Percentiles rank a stretch among this genome's conserved stretches.
phyloP scores from a whole-genome alignment of 2,113 vertebrate genomes.

The Aramus guarauna region DNA sequence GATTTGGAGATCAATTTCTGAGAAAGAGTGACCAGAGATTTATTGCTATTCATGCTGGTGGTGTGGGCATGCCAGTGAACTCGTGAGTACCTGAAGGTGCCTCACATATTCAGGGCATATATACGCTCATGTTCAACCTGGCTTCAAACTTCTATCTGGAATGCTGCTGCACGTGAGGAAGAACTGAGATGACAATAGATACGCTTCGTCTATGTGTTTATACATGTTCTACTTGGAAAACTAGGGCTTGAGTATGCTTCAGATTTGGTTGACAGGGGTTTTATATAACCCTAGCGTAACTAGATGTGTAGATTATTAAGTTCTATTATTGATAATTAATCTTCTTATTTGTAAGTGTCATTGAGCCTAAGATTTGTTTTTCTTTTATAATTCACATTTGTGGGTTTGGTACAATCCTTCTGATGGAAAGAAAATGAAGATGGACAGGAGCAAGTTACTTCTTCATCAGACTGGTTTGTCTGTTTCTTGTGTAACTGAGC shows the following conservation, averaged over 20 bases:
- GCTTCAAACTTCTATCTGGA: background rate
- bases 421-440: background rate
- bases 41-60: background rate
- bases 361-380: background rate
- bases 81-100: background rate
- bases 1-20: background rate
- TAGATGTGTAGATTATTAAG: background rate
- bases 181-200: background rate
- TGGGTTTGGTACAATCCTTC: background rate
- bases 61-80: background rate
- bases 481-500: background rate
- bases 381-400: background rate
- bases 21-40: background rate
- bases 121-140: fast-evolving
- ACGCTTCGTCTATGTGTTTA: background rate
- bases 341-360: background rate
- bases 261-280: background rate
- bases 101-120: background rate
- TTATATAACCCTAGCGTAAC: background rate
- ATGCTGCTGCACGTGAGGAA: background rate
- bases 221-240: background rate
- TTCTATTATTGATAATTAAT: background rate
- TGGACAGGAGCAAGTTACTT: background rate
- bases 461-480: background rate
- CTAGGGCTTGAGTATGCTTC: background rate